phyloP scores from a whole-genome alignment of 2,888 invertebrate species.

The Smittia aterrima region DNA sequence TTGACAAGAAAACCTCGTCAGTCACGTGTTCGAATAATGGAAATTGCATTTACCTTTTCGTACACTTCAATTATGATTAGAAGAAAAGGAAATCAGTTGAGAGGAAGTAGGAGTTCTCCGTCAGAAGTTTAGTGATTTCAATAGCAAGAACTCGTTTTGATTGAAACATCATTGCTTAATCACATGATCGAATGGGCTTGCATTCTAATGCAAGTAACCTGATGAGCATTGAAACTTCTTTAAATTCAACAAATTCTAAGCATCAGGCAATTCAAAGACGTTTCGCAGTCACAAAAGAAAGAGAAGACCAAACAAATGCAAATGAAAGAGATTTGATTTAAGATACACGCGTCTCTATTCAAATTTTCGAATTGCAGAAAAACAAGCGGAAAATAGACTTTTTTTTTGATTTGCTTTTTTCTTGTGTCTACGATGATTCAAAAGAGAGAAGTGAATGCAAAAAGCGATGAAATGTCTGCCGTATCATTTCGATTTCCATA shows the following conservation, averaged over 20 bases:
- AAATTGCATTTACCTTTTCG: conserved; percentile 33
- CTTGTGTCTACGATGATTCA: neutral
- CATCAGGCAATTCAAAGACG: neutral
- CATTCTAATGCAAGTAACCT: conserved; percentile 17
- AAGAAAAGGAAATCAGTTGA: neutral
- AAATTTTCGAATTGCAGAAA: neutral
- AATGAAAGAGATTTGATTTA: conserved; percentile 34
- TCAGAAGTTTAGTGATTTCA: neutral
- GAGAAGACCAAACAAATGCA: neutral
- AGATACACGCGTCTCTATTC: conserved; percentile 34
- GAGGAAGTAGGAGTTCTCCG: conserved; percentile 7
- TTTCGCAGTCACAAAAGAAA: conserved; percentile 1
- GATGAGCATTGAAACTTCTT: neutral
- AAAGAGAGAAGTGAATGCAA: neutral
- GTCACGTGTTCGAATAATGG: conserved; percentile 31
- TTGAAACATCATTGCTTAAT: neutral
- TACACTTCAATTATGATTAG: conserved; percentile 22
- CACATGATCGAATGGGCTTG: neutral
- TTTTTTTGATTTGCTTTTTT: neutral
- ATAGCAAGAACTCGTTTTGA: neutral
- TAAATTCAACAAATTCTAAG: neutral
- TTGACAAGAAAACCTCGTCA: conserved; percentile 4
- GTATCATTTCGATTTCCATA: conserved; percentile 26
- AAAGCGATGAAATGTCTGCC: neutral
- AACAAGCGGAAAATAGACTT: neutral